Base-by-base conservation (phyloP, 2,888 invertebrate genomes). In the Iselma pallidipennis region DNA sequence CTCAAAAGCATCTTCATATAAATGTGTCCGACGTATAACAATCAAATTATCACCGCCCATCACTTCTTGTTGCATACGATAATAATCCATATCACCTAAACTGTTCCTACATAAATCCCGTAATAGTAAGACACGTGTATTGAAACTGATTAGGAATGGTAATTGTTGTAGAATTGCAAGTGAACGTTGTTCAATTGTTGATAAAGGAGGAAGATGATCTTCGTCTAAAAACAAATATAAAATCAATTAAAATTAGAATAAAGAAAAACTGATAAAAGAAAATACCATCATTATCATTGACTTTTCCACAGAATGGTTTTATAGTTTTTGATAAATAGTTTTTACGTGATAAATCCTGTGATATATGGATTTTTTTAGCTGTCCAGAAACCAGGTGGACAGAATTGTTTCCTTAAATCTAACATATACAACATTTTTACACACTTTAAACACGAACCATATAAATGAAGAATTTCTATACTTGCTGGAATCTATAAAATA, bases 1-100 rank as follows among this genome's bases (percentile, higher is more conserved):
- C 55, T 96, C 96, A 78, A 95, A 98, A 0, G 98, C 95, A 82
- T 99, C 99, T 83, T 98, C 98, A 79, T 99, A 99, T n/a, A 99
- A 85, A 83, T 96, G 95, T 68, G 93, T 91, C 58, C 99, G 85
- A 60, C 96, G 83, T 6, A 95, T 91, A 28, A 89, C 89, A 31
- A 95, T 86, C 2, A 75, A 71, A 57, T 74, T 77, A 60, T 81
- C 80, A 21, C 14, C 14, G n/a, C 28, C 31, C 19, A 74, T 72
- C 56, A 77, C 67, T 53, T 82, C 81, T 29, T 77, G 76, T 49
- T 79, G 78, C 59, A 80, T 68, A 31, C 80, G 64, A 50, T 77
- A 73, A 57, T 78, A 77, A 48, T 78, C 78, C 21, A 71, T 71
- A 56, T 78, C 78, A 4, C 77, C 68, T 72, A 82, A 69, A 77